Conservation (phyloP, 2,888 invertebrate species). For the Drosophila paucipuncta region DNA sequence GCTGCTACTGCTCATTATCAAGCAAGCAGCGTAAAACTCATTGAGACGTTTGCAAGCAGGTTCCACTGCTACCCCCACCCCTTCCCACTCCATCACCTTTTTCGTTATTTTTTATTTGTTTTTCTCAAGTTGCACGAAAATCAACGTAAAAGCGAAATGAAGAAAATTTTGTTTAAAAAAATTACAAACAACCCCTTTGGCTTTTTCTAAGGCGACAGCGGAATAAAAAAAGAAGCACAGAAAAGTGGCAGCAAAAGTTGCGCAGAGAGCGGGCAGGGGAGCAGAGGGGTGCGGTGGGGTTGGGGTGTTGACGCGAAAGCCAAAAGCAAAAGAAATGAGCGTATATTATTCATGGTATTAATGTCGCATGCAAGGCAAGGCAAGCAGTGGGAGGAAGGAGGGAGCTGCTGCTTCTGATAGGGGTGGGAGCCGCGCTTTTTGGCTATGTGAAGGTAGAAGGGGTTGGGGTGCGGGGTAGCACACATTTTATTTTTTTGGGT, state of each 20-base stretch:
- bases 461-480: conserved; percentile 18
- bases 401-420: conserved; percentile 1
- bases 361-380: conserved; percentile 54
- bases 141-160: conserved; percentile 76
- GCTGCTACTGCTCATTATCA: conserved; percentile 73
- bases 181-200: conserved; percentile 81
- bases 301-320: conserved; percentile 36
- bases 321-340: conserved; percentile 76
- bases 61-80: not conserved
- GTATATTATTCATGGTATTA: conserved; percentile 82
- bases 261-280: conserved; percentile 1
- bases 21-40: conserved; percentile 79
- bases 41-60: conserved; percentile 72
- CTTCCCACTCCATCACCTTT: conserved; percentile 29
- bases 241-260: conserved; percentile 19
- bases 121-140: conserved; percentile 73
- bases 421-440: conserved; percentile 22
- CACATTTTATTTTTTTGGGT: conserved; percentile 22
- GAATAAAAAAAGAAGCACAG: conserved; percentile 19
- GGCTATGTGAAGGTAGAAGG: not conserved
- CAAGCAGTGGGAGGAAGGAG: not conserved
- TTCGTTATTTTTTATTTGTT: conserved; percentile 63
- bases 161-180: conserved; percentile 76
- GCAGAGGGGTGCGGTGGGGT: not conserved
- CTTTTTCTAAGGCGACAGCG: conserved; percentile 50